Evolutionary conservation across 2,113 vertebrate genomes (phyloP), one percentile per base, ranked within the genome.

Genomic region (Bombycilla garrulus): DNA sequence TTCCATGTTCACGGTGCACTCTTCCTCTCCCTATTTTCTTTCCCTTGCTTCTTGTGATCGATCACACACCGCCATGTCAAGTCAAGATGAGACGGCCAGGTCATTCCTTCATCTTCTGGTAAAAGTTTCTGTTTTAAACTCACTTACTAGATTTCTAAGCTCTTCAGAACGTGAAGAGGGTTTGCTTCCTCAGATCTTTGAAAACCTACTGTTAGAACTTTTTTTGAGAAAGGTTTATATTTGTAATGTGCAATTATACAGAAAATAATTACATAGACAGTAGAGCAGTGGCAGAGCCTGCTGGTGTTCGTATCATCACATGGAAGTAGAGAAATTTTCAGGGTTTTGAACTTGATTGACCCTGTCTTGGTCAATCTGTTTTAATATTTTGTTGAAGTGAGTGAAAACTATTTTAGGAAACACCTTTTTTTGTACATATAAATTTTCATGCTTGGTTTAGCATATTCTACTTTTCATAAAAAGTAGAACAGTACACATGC

Each of bases 41-140:
- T 47, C 10, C 33, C 17, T 51, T 51, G 10, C 48, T 67, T 56
- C 36, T 61, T 38, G 38, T 25, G 45, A 18, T 12, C 28, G 35
- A 38, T 57, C 0, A 0, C 11, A 51, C 20, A 9, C 26, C 25
- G 31, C 13, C 5, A 3, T 38, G 21, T 24, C 35, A 28, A 0
- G 2, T 17, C n/a, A 56, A 7, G 48, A 57, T n/a, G 21, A 33
- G 36, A 81, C 16, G 15, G 23, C 15, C 12, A 15, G 36, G n/a
- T 61, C 0, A 28, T 65, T 40, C n/a, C 40, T 90, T 57, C 12
- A 29, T 33, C 24, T 67, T 65, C 40, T 61, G 36, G n/a, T 28
- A 19, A 61, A 66, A 26, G 13, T 35, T 80, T 45, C 20, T 77
- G 7, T 12, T 87, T 29, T 38, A 65, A 87, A 48, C 4, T 48